Conservation (phyloP, 2,888 invertebrate species). For the Chrysotoxum bicinctum region DNA sequence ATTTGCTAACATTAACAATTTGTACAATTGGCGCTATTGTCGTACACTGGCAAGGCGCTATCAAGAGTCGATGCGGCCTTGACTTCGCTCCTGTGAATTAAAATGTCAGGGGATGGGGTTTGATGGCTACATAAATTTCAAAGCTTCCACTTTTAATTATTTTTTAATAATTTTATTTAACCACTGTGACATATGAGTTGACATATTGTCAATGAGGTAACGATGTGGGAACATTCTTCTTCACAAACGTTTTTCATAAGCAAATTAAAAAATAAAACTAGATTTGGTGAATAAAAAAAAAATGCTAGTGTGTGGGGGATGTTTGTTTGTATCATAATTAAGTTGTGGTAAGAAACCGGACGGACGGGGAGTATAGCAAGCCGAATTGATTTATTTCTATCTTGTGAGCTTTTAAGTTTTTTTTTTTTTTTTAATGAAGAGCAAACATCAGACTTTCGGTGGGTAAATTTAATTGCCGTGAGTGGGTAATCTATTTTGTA, state of each 20-base stretch:
- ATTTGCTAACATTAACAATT: no score
- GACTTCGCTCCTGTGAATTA: background rate
- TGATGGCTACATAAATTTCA: conserved; percentile 35
- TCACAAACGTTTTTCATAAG: conserved; percentile 23
- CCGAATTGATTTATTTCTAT: conserved; percentile 57
- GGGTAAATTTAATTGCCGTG: conserved; percentile 49
- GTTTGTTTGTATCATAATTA: conserved; percentile 7
- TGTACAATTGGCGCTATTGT: no score
- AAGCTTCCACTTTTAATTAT: conserved; percentile 59
- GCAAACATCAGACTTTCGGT: conserved; percentile 25
- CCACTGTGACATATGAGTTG: conserved; percentile 53
- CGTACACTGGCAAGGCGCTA: background rate
- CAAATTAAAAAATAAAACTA: conserved; percentile 61
- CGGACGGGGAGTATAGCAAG: background rate
- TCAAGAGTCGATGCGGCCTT: background rate
- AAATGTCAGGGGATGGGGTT: conserved; percentile 2
- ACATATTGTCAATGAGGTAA: conserved; percentile 71
- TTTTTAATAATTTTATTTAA: conserved; percentile 64
- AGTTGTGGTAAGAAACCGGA: conserved; percentile 1
- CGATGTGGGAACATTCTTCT: conserved; percentile 60
- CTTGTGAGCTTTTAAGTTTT: conserved; percentile 32
- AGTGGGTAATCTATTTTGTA: conserved; percentile 67
- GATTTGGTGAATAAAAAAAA: conserved; percentile 34
- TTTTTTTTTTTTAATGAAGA: conserved; percentile 32
- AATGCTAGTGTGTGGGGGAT: background rate